A percentile compares a stretch with the other conserved stretches of the same genome.
Evolutionary conservation across 2,888 invertebrate genomes (phyloP).

Genomic region (Tuta absoluta): DNA sequence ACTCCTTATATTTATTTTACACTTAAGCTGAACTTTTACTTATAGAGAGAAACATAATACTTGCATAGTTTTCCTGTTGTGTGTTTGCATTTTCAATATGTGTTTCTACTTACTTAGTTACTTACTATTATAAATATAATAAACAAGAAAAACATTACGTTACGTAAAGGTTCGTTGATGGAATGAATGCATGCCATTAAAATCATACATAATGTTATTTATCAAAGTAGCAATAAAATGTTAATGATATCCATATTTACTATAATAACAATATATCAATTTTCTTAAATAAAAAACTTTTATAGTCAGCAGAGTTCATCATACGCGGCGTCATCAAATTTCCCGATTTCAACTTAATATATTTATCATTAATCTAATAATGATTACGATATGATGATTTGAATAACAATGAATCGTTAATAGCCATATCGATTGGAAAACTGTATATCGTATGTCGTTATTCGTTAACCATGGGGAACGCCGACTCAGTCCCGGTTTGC

Average conservation of each 20-base stretch:
- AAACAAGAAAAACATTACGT: too few species aligned
- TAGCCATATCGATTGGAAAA: constrained; percentile 48
- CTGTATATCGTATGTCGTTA: constrained; percentile 52
- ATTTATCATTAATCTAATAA: constrained; percentile 62
- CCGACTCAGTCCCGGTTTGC: too few species aligned
- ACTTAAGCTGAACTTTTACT: too few species aligned
- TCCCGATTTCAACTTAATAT: constrained; percentile 43
- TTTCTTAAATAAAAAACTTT: constrained; percentile 29
- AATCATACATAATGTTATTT: constrained; percentile 9
- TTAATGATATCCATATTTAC: constrained; percentile 24
- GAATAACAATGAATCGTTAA: constrained; percentile 66
- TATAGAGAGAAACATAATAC: too few species aligned
- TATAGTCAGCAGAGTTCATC: constrained; percentile 26
- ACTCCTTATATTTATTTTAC: too few species aligned
- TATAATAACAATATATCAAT: constrained; percentile 28
- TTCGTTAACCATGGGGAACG: constrained; percentile 49
- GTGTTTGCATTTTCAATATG: too few species aligned
- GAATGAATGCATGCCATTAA: background rate
- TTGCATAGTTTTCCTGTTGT: too few species aligned
- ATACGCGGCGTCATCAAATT: constrained; percentile 38
- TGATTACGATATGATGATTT: constrained; percentile 48
- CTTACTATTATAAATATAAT: too few species aligned
- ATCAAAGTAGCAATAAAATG: constrained; percentile 13
- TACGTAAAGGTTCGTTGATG: background rate
- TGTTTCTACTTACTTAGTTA: too few species aligned